Evolutionary conservation across 2,888 invertebrate species (phyloP).

Genomic region (Chouioia cunea): DNA sequence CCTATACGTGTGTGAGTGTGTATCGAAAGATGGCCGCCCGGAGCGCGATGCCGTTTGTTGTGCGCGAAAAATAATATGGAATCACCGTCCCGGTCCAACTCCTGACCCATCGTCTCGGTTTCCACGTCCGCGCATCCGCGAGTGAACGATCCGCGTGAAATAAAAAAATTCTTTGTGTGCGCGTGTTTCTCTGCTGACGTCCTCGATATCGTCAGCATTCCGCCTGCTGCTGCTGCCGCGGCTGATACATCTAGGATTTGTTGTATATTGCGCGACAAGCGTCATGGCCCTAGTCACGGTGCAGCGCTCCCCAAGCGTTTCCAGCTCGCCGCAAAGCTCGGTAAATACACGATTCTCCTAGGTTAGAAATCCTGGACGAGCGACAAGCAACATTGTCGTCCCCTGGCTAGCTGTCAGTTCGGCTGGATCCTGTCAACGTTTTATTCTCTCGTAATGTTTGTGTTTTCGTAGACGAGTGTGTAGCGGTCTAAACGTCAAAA

Average conservation of each 20-base stretch:
- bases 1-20: slow-evolving; percentile 55
- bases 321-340: slow-evolving; percentile 75
- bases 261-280: slow-evolving; percentile 37
- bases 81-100: slow-evolving; percentile 45
- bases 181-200: not conserved
- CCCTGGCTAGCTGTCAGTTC: not conserved
- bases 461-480: too few relatives aligned
- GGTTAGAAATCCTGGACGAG: not conserved
- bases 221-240: not conserved
- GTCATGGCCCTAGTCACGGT: slow-evolving; percentile 82
- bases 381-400: not conserved
- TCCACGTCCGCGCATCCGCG: slow-evolving; percentile 1
- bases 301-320: slow-evolving; percentile 79
- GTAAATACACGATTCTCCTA: slow-evolving; percentile 67
- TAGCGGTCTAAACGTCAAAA: too few relatives aligned
- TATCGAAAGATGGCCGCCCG: slow-evolving; percentile 68
- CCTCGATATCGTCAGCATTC: slow-evolving; percentile 3
- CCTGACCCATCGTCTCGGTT: slow-evolving; percentile 32
- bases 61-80: slow-evolving; percentile 63
- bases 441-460: not conserved
- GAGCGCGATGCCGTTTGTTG: slow-evolving; percentile 64
- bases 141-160: not conserved
- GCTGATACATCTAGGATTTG: not conserved
- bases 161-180: not conserved
- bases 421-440: not conserved